Conservation (phyloP, 2,888 invertebrate species). For the Netelia melanura region DNA sequence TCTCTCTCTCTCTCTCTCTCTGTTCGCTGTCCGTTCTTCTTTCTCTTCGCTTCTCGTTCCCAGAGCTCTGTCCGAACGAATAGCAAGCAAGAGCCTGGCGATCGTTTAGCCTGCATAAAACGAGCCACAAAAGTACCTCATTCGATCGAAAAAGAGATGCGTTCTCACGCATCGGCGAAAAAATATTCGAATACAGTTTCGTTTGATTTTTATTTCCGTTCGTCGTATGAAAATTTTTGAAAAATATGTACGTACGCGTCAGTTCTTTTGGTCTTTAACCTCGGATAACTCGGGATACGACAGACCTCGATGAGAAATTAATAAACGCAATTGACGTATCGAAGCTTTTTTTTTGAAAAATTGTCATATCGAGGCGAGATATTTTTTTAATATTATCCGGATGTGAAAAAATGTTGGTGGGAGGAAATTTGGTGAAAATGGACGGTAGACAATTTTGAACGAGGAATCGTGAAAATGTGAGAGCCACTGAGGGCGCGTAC, state of each 20-base stretch:
- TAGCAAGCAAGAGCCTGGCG: constrained; percentile 30
- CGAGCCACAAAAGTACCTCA: constrained; percentile 66
- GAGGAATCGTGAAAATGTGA: too few relatives aligned
- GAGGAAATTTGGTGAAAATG: too few relatives aligned
- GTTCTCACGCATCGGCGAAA: not conserved
- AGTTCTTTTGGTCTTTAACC: too few relatives aligned
- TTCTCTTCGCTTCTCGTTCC: constrained; percentile 59
- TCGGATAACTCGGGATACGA: too few relatives aligned
- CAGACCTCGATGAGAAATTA: not conserved
- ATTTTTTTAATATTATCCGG: not conserved
- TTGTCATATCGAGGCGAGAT: too few relatives aligned
- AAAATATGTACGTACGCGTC: too few relatives aligned
- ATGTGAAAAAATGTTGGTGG: constrained; percentile 26
- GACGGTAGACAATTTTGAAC: too few relatives aligned
- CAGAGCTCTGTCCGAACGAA: constrained; percentile 49
- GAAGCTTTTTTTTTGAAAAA: too few relatives aligned
- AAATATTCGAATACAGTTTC: not conserved
- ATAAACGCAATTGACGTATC: too few relatives aligned
- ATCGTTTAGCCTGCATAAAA: constrained; percentile 68
- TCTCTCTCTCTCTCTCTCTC: constrained; percentile 55
- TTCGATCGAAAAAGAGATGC: constrained; percentile 29
- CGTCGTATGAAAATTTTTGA: too few relatives aligned
- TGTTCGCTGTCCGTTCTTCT: constrained; percentile 38
- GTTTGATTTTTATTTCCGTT: not conserved
- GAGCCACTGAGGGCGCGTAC: not conserved